Evolutionary conservation across 2,797 vertebrate genomes (phyloP).

Genomic region (Iguana delicatissima): DNA sequence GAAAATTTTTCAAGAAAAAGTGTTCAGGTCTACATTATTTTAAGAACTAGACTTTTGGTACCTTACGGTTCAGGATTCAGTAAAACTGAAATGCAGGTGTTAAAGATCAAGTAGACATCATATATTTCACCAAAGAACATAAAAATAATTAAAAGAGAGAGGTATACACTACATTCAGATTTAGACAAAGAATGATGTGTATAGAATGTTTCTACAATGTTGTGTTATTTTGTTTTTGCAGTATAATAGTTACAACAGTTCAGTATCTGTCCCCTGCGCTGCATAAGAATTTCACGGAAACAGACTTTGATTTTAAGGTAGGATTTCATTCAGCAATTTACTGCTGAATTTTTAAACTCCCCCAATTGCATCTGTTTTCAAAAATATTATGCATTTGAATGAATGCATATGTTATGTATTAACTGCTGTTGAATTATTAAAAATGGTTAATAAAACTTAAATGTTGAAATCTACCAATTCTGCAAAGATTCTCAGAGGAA

Average conservation of each 20-base stretch:
- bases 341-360: slow-evolving; percentile 45
- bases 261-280: slow-evolving; percentile 96
- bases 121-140: too few relatives aligned
- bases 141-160: neutral
- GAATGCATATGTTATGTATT: neutral
- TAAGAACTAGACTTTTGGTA: neutral
- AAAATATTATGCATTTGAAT: slow-evolving; percentile 12
- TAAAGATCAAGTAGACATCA: neutral
- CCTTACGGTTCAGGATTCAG: neutral
- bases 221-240: slow-evolving; percentile 74
- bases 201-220: slow-evolving; percentile 30
- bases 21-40: neutral
- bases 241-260: slow-evolving; percentile 96
- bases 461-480: slow-evolving; percentile 25
- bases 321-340: slow-evolving; percentile 32
- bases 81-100: neutral
- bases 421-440: neutral
- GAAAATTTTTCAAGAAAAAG: neutral
- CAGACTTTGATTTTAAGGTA: slow-evolving; percentile 99
- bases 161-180: neutral
- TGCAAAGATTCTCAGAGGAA: neutral
- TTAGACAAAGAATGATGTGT: slow-evolving; percentile 5
- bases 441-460: slow-evolving; percentile 23
- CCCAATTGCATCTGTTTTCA: slow-evolving; percentile 11
- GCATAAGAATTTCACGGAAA: slow-evolving; percentile 98